phyloP scores from a whole-genome alignment of 2,797 vertebrate genomes.

The Argyrosomus regius region DNA sequence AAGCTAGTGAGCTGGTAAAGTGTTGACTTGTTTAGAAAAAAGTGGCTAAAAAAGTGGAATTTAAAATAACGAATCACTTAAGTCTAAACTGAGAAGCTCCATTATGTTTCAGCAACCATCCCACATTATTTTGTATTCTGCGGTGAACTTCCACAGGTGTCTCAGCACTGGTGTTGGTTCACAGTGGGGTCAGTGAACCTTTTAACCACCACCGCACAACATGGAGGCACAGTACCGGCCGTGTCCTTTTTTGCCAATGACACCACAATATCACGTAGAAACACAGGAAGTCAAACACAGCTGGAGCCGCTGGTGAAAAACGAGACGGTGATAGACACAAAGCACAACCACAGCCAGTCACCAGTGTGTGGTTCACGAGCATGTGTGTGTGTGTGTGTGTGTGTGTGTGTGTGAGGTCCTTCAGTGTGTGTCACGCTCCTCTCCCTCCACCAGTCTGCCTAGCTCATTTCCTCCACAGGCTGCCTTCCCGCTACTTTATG shows the following conservation, averaged over 20 bases:
- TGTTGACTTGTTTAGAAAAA: constrained; percentile 37
- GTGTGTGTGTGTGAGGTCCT: constrained; percentile 77
- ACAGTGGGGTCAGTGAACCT: constrained; percentile 57
- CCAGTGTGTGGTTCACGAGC: constrained; percentile 45
- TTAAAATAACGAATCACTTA: constrained; percentile 10
- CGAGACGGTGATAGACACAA: constrained; percentile 50
- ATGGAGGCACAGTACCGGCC: constrained; percentile 36
- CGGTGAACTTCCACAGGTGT: constrained; percentile 51
- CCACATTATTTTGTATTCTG: constrained; percentile 36
- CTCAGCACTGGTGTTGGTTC: constrained; percentile 43
- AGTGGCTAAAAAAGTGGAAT: constrained; percentile 9
- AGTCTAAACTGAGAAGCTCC: constrained; percentile 26
- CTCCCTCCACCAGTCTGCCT: constrained; percentile 74
- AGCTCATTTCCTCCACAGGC: constrained; percentile 83
- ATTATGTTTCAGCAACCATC: constrained; percentile 42
- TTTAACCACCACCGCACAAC: constrained; percentile 48
- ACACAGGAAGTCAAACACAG: constrained; percentile 75
- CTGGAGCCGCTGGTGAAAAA: constrained; percentile 57
- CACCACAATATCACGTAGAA: constrained; percentile 52
- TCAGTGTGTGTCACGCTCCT: constrained; percentile 70
- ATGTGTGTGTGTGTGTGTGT: constrained; percentile 30
- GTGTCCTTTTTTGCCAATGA: constrained; percentile 56
- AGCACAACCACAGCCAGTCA: constrained; percentile 51
- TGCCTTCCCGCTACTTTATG: constrained; percentile 84
- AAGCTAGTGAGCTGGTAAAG: constrained; percentile 15